phyloP scores from a whole-genome alignment of 2,888 invertebrate genomes.

The Smittia sp. region DNA sequence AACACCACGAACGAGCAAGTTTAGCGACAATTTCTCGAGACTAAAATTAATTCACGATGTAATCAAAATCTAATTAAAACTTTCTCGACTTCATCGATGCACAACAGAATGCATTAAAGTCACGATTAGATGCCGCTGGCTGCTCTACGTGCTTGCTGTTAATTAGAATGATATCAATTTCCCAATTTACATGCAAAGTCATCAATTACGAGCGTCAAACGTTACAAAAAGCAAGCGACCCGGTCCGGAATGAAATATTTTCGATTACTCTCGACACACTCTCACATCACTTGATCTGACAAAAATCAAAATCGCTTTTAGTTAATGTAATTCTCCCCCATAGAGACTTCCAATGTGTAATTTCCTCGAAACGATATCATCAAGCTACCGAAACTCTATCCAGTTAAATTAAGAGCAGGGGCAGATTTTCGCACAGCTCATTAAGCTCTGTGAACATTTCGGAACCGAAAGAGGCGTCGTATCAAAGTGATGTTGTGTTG shows the following conservation, averaged over 20 bases:
- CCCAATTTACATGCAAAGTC: too few species aligned
- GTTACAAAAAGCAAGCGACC: too few species aligned
- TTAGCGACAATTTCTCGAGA: neutral
- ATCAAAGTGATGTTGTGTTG: neutral
- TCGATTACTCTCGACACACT: neutral
- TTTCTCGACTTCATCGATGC: slow-evolving; percentile 33
- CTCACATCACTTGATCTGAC: neutral
- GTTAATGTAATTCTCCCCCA: neutral
- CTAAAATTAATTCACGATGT: slow-evolving; percentile 25
- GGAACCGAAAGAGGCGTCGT: neutral
- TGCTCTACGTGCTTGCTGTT: too few species aligned
- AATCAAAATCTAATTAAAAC: slow-evolving; percentile 40
- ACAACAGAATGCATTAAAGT: too few species aligned
- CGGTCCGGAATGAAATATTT: too few species aligned
- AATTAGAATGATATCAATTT: too few species aligned
- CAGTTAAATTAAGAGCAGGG: neutral
- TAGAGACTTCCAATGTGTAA: neutral
- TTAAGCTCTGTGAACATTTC: neutral
- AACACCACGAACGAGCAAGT: too few species aligned
- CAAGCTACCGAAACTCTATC: too few species aligned
- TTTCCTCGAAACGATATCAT: neutral
- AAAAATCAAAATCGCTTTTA: neutral
- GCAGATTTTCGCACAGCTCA: slow-evolving; percentile 16
- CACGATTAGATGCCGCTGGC: too few species aligned
- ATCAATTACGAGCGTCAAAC: too few species aligned